A percentile compares a stretch with the other conserved stretches of the same genome.
phyloP scores from a whole-genome alignment of 2,113 vertebrate species.

The Etheostoma cragini region DNA sequence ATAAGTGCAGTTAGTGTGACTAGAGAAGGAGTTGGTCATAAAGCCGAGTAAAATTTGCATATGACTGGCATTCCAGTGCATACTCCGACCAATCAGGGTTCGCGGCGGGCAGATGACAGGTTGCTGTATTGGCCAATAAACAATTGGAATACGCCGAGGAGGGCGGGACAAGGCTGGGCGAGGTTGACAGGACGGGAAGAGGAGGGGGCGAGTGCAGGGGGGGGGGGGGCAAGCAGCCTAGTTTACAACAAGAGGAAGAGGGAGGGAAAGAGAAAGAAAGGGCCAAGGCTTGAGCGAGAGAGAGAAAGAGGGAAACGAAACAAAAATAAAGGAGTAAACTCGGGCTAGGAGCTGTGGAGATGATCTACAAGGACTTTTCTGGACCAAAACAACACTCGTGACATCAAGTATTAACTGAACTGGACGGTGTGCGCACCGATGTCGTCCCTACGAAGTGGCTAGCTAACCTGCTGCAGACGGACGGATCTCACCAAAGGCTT shows the following conservation, averaged over 20 bases:
- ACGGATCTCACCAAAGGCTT: conserved; percentile 65
- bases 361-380: conserved; percentile 62
- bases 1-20: conserved; percentile 10
- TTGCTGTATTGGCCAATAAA: conserved; percentile 69
- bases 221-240: conserved; percentile 77
- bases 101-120: conserved; percentile 65
- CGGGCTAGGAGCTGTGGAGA: conserved; percentile 43
- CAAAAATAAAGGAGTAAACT: conserved; percentile 62
- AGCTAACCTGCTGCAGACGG: conserved; percentile 81
- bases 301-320: conserved; percentile 28
- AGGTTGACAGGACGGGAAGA: conserved; percentile 84
- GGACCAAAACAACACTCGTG: conserved; percentile 45
- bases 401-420: conserved; percentile 22
- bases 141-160: background rate
- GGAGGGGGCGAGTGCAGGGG: conserved; percentile 63
- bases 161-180: conserved; percentile 84
- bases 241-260: conserved; percentile 84
- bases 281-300: conserved; percentile 50
- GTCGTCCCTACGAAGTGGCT: conserved; percentile 73
- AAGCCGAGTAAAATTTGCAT: conserved; percentile 80
- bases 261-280: conserved; percentile 77
- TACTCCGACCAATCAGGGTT: conserved; percentile 69
- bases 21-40: conserved; percentile 9
- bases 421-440: conserved; percentile 63
- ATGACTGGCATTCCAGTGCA: conserved; percentile 88